A percentile compares a stretch with the other conserved stretches of the same genome.
Conservation (phyloP, 2,113 vertebrate species). For the Chlorodrepanis virens region DNA sequence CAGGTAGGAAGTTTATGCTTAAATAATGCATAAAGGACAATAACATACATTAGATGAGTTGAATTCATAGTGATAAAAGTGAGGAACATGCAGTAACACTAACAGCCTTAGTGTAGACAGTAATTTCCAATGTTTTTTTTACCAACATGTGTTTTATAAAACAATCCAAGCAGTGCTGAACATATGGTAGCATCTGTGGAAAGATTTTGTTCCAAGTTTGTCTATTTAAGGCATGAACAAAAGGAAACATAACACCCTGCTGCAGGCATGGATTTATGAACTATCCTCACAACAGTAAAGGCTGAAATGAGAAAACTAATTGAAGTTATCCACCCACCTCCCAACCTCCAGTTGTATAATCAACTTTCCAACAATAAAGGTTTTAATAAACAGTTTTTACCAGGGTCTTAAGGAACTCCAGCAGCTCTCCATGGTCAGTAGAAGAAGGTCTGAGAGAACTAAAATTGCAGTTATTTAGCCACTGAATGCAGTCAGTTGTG, state of each 20-base stretch:
- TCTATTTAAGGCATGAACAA: background rate
- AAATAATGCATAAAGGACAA: background rate
- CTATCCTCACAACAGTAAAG: background rate
- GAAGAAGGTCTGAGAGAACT: slow-evolving; percentile 66
- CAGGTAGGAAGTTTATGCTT: background rate
- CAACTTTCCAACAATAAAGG: background rate
- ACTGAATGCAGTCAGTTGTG: slow-evolving; percentile 80
- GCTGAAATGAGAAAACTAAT: background rate
- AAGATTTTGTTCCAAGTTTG: background rate
- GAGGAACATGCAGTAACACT: background rate
- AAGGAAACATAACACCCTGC: background rate
- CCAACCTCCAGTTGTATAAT: background rate
- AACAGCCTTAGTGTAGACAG: background rate
- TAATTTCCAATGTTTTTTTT: background rate
- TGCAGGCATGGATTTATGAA: background rate
- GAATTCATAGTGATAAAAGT: background rate
- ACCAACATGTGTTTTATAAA: background rate
- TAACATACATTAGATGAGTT: background rate
- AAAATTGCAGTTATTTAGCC: slow-evolving; percentile 77
- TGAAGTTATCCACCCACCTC: background rate
- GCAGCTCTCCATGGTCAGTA: slow-evolving; percentile 77
- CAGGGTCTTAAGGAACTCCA: slow-evolving; percentile 87
- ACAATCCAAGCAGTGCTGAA: background rate
- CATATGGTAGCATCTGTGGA: background rate
- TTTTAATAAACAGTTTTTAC: slow-evolving; percentile 70